Base-by-base conservation (phyloP, 1,140 invertebrate species). In the Drosophila seguyi region DNA sequence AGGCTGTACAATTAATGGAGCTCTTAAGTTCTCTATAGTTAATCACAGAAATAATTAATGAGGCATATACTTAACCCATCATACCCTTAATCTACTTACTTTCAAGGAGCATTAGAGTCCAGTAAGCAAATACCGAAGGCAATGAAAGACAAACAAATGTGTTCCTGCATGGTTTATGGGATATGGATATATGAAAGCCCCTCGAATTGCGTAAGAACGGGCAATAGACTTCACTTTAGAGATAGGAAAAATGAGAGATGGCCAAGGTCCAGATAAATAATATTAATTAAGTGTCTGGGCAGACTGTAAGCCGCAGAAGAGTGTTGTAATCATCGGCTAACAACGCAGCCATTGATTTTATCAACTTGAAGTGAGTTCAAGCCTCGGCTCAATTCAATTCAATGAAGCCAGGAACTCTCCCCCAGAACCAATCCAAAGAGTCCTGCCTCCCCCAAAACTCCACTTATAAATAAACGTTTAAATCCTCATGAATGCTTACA, bases 401-500 rank as follows among this genome's bases (percentile, higher is more conserved):
- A 90, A 88, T 88, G 68, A 81, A 74, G 75, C 25, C 66, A 42
- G 81, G 34, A 57, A 27, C 52, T 61, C 42, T 36, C 8, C 44
- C 47, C 47, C 4, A 6, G 3, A 52, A 57, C 67, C 39, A 42
- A 65, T 44, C 29, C 62, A 22, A 53, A 29, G 48, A 50, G 44
- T 56, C 58, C 36, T 27, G 20, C n/a, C 29, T n/a, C 4, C 44
- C 36, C 44, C n/a, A n/a, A n/a, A 48, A 52, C 58, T 31, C 38
- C 53, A 58, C 66, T 90, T 90, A 90, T 90, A 90, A 90, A 90
- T 90, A 90, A 90, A 81, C 85, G 85, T 85, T 90, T 90, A 88
- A 88, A 73, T 88, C 85, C 85, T 83, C 85, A 84, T 88, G 85
- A 88, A 90, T 88, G 84, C 84, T 88, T 90, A 90, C 85, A 88